A percentile compares a stretch with the other conserved stretches of the same genome.
Conservation (phyloP, 2,888 invertebrate species). For the Aspidapion aeneum region DNA sequence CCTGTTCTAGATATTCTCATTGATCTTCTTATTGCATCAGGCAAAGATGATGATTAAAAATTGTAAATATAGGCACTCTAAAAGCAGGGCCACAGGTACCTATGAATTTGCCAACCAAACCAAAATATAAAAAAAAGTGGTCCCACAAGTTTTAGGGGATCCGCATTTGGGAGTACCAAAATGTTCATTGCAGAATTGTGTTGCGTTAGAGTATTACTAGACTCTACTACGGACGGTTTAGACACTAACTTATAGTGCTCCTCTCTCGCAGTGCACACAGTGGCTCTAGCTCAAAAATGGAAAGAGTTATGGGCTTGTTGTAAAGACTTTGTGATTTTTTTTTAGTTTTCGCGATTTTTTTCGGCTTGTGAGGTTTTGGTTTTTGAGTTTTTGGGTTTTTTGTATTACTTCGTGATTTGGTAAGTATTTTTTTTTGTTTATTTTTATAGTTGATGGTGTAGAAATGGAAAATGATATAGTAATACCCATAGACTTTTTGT, state of each 20-base stretch:
- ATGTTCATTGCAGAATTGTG: conserved; percentile 36
- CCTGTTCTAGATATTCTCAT: too few relatives aligned
- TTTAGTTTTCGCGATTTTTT: too few relatives aligned
- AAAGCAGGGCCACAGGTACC: conserved; percentile 43
- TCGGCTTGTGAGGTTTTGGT: too few relatives aligned
- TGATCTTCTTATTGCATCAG: too few relatives aligned
- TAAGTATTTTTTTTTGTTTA: neutral
- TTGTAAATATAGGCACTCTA: neutral
- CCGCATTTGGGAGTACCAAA: conserved; percentile 40
- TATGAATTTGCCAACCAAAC: conserved; percentile 57
- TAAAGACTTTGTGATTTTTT: neutral
- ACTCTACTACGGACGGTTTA: conserved; percentile 46
- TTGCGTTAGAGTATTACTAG: conserved; percentile 50
- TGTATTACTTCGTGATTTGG: neutral
- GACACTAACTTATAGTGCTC: conserved; percentile 30
- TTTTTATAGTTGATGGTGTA: too few relatives aligned
- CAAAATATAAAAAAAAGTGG: conserved; percentile 55
- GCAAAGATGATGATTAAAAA: too few relatives aligned
- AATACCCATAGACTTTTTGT: too few relatives aligned
- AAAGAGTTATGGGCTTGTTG: neutral
- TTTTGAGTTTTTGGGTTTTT: neutral
- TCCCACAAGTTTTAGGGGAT: conserved; percentile 56
- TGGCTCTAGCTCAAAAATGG: neutral
- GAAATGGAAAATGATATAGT: too few relatives aligned
- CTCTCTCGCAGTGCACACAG: neutral